Evolutionary conservation across 2,797 vertebrate genomes (phyloP).

Genomic region (Numenius phaeopus): DNA sequence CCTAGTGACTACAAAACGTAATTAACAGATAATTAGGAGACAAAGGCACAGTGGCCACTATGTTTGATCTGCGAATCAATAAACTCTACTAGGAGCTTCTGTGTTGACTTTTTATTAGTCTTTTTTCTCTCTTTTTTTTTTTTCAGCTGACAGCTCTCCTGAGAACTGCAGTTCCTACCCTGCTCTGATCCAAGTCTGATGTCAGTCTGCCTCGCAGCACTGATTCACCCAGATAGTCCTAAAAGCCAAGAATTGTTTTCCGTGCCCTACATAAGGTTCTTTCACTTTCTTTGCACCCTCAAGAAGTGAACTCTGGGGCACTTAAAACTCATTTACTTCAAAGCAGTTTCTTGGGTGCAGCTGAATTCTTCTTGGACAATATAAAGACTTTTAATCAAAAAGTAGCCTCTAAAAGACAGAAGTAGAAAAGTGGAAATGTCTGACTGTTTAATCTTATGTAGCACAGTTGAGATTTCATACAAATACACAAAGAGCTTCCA

Average conservation of each 20-base stretch:
- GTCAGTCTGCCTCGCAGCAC: conserved; percentile 24
- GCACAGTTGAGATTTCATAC: neutral
- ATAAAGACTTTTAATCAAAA: conserved; percentile 16
- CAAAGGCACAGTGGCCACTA: neutral
- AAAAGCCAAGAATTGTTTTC: conserved; percentile 19
- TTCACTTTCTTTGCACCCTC: neutral
- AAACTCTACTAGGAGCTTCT: neutral
- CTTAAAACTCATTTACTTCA: conserved; percentile 7
- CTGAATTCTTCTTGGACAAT: neutral
- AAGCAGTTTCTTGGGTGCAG: neutral
- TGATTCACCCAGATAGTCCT: neutral
- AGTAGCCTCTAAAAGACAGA: neutral
- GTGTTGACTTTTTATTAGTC: neutral
- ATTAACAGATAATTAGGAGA: conserved; percentile 1
- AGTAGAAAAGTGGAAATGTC: neutral
- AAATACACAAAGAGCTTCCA: conserved; percentile 22
- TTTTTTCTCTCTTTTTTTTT: neutral
- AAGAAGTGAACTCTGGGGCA: neutral
- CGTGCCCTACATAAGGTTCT: neutral
- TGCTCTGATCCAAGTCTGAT: conserved; percentile 31
- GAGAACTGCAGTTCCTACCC: neutral
- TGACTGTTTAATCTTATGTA: neutral
- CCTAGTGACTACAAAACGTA: neutral
- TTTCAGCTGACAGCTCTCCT: neutral
- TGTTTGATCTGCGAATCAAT: neutral